Evolutionary conservation across 2,113 vertebrate genomes (phyloP).

Genomic region (Pedetes capensis): DNA sequence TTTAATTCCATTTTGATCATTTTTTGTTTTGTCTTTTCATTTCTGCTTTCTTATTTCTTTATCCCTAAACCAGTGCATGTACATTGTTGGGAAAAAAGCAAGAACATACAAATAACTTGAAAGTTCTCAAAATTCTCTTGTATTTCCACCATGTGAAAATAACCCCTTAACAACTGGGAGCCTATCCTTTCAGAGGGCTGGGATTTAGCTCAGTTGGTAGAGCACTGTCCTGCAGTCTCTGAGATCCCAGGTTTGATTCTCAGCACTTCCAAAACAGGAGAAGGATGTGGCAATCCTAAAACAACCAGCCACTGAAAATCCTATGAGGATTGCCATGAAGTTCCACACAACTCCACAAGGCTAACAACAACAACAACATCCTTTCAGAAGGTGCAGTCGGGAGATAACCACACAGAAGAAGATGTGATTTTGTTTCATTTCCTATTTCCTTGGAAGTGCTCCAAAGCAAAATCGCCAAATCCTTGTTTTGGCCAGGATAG

Average conservation of each 20-base stretch:
- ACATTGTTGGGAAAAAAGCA: background rate
- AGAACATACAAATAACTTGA: background rate
- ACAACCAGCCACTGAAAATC: too few species aligned
- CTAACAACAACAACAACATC: too few species aligned
- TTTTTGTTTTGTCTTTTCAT: background rate
- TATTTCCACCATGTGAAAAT: slow-evolving; percentile 1
- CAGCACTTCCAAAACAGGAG: too few species aligned
- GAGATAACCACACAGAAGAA: background rate
- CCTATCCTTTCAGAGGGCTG: background rate
- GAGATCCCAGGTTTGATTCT: too few species aligned
- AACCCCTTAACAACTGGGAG: background rate
- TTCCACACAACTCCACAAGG: too few species aligned
- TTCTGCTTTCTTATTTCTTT: slow-evolving; percentile 36
- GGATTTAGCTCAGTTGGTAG: too few species aligned
- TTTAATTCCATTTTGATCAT: background rate
- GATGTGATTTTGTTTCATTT: background rate
- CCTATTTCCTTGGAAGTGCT: slow-evolving; percentile 3
- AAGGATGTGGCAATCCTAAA: too few species aligned
- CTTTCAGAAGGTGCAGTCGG: background rate
- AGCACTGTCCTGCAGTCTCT: too few species aligned
- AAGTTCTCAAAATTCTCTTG: background rate
- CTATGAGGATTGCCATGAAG: too few species aligned
- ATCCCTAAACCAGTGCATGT: background rate
- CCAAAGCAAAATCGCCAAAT: background rate
- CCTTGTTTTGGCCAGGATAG: background rate